Evolutionary conservation across 2,888 invertebrate genomes (phyloP).

Genomic region (Nomada ruficornis): DNA sequence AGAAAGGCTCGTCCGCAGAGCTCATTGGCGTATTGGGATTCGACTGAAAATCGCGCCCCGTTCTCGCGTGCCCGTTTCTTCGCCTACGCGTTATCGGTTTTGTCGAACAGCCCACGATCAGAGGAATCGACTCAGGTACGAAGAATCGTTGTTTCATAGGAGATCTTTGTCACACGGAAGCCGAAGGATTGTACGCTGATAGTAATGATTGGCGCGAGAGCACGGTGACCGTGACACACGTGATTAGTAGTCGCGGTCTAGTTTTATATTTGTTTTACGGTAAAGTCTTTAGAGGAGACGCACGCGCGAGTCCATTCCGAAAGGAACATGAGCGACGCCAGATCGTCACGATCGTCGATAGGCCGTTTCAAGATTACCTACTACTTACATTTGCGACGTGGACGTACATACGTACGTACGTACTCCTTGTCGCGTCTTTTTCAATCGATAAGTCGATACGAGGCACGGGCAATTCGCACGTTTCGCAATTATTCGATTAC

Average conservation of each 20-base stretch:
- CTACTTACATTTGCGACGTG: constrained; percentile 31
- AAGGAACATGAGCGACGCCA: constrained; percentile 52
- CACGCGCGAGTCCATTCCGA: constrained; percentile 17
- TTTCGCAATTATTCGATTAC: neutral
- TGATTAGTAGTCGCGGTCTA: neutral
- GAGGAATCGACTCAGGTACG: constrained; percentile 63
- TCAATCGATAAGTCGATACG: neutral
- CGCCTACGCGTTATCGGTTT: neutral
- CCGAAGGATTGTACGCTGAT: constrained; percentile 33
- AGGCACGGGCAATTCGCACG: constrained; percentile 12
- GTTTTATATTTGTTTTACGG: neutral
- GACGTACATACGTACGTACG: neutral
- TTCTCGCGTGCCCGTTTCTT: constrained; percentile 21
- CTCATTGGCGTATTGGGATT: neutral
- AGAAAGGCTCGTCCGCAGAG: neutral
- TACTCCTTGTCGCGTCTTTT: constrained; percentile 10
- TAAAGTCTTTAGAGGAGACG: constrained; percentile 5
- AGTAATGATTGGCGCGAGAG: constrained; percentile 6
- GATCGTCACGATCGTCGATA: constrained; percentile 67
- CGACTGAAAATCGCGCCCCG: neutral
- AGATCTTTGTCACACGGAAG: constrained; percentile 43
- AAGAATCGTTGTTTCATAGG: constrained; percentile 65
- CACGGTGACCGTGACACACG: neutral
- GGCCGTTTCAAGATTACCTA: constrained; percentile 68
- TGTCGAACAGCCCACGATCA: constrained; percentile 13